These are phyloP conservation scores for Clarias pachynema DNA, from an alignment of 2,797 vertebrate species.

Conservation along the genomic window DNA sequence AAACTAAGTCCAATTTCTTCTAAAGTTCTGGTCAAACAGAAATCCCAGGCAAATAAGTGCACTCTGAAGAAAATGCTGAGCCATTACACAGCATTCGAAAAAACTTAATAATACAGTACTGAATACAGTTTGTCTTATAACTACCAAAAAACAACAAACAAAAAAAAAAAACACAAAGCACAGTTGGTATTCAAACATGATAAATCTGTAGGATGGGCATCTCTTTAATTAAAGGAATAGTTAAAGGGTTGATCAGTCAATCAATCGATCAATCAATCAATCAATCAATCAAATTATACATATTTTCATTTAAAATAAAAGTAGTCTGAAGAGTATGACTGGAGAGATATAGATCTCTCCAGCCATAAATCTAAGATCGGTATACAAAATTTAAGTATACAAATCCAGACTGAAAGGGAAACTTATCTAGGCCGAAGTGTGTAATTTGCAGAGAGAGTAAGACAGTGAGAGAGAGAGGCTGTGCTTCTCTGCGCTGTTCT, in stretches of 20 bases:
- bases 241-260: no score
- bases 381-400: neutral
- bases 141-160: no score
- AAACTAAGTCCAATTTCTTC: neutral
- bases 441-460: slow-evolving; percentile 55
- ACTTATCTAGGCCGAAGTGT: slow-evolving; percentile 73
- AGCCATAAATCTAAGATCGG: neutral
- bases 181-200: neutral
- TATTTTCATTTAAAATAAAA: slow-evolving; percentile 12
- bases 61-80: neutral
- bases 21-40: neutral
- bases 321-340: neutral
- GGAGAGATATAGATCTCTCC: neutral
- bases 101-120: neutral
- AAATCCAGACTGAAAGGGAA: slow-evolving; percentile 50
- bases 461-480: slow-evolving; percentile 50
- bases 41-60: neutral
- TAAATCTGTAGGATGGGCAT: neutral
- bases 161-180: neutral
- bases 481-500: slow-evolving; percentile 69
- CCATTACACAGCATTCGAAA: neutral
- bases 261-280: no score
- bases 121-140: neutral
- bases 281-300: neutral
- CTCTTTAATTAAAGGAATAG: neutral